A percentile compares a stretch with the other conserved stretches of the same genome.
These are phyloP conservation scores for Eurystomus glaucurus DNA, from an alignment of 2,797 vertebrate genomes.

Conservation along the genomic window DNA sequence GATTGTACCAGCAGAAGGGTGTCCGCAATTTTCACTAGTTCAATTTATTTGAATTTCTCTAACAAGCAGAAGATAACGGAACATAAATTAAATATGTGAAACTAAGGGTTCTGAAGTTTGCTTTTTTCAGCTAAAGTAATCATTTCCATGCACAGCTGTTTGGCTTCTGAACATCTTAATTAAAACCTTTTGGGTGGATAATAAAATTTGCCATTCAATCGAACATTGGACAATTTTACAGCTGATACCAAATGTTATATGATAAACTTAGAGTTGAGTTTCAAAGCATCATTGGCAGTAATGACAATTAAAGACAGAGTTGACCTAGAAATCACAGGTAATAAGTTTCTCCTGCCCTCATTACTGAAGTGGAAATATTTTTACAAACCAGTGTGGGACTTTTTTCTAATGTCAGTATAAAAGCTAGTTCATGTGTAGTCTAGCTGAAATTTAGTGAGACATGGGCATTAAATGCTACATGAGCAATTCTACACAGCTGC, in stretches of 20 bases:
- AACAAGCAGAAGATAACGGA: background rate
- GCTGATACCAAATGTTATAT: conserved; percentile 7
- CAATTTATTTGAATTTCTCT: background rate
- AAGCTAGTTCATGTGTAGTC: background rate
- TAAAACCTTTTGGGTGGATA: conserved; percentile 43
- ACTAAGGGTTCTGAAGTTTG: background rate
- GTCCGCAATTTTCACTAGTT: background rate
- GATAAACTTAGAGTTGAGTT: background rate
- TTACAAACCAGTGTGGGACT: background rate
- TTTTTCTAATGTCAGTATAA: background rate
- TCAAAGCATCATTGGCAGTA: background rate
- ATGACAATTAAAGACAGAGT: background rate
- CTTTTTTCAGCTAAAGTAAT: conserved; percentile 48
- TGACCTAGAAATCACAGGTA: background rate
- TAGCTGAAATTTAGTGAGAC: background rate
- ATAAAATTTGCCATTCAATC: conserved; percentile 19
- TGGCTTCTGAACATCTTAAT: conserved; percentile 39
- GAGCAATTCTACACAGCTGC: background rate
- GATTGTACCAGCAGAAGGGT: background rate
- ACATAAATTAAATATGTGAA: conserved; percentile 1
- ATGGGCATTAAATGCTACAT: background rate
- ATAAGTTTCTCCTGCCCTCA: background rate
- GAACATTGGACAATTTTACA: background rate
- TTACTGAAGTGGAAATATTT: background rate
- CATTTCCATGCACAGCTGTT: conserved; percentile 45